Conservation (phyloP, 2,797 vertebrate species). For the Ara ararauna region DNA sequence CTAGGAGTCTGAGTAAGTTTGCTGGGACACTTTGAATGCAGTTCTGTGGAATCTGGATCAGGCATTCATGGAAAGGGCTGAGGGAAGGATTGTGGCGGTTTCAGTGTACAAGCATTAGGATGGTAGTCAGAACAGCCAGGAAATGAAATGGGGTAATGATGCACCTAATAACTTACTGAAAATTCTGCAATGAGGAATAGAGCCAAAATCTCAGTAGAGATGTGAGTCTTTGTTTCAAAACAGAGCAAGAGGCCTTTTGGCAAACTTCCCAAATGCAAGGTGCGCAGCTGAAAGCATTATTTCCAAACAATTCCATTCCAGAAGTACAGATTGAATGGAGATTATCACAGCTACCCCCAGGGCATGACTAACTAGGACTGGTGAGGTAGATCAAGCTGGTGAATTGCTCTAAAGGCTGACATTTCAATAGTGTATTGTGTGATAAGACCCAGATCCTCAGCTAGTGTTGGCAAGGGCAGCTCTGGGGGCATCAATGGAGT, state of each 20-base stretch:
- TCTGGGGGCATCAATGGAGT: neutral
- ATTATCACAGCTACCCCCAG: constrained; percentile 46
- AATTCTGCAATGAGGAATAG: constrained; percentile 52
- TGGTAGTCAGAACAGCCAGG: constrained; percentile 53
- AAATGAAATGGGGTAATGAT: constrained; percentile 64
- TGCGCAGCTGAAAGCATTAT: constrained; percentile 61
- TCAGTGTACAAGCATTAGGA: neutral
- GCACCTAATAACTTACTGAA: constrained; percentile 71
- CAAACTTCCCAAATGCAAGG: constrained; percentile 63
- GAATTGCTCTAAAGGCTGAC: constrained; percentile 17
- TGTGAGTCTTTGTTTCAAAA: constrained; percentile 65
- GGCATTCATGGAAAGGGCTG: neutral
- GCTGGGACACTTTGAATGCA: neutral
- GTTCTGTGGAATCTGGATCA: neutral
- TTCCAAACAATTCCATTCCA: constrained; percentile 58
- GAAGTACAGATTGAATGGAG: constrained; percentile 48
- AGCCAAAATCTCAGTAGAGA: constrained; percentile 61
- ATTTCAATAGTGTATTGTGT: neutral
- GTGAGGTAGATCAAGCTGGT: constrained; percentile 22
- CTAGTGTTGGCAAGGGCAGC: neutral
- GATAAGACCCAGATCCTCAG: constrained; percentile 51
- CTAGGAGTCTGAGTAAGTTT: neutral
- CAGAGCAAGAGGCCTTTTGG: constrained; percentile 55
- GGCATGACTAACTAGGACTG: constrained; percentile 46
- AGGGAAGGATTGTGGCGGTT: neutral